These are phyloP conservation scores for Arremon brunneinucha DNA, from an alignment of 2,797 vertebrate genomes.

Conservation along the genomic window DNA sequence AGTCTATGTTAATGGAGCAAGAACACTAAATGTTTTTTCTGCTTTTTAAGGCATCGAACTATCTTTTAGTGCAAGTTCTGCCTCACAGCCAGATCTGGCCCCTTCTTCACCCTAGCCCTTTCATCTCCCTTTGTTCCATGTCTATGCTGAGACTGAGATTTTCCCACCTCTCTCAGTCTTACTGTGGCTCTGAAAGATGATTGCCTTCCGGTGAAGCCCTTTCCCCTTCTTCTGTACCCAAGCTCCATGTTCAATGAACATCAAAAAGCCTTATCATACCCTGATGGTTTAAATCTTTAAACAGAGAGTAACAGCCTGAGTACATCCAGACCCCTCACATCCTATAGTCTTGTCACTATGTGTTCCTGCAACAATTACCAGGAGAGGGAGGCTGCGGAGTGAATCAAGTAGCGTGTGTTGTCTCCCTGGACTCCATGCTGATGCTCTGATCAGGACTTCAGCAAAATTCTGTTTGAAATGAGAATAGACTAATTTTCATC, in stretches of 20 bases:
- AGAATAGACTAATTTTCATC: constrained; percentile 99
- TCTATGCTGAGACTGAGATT: constrained; percentile 83
- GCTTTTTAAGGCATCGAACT: constrained; percentile 74
- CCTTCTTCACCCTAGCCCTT: constrained; percentile 87
- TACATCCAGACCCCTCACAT: constrained; percentile 94
- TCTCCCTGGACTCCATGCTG: constrained; percentile 87
- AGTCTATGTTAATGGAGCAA: constrained; percentile 77
- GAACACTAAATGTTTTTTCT: constrained; percentile 76
- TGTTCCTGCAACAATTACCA: constrained; percentile 92
- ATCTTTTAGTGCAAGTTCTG: constrained; percentile 79
- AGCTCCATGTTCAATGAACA: constrained; percentile 95
- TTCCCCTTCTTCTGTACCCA: constrained; percentile 87
- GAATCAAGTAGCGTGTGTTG: constrained; percentile 85
- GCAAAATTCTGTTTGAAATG: constrained; percentile 99
- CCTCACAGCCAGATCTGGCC: constrained; percentile 91
- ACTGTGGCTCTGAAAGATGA: constrained; percentile 91
- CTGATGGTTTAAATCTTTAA: constrained; percentile 99
- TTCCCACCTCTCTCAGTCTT: constrained; percentile 82
- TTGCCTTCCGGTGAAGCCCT: constrained; percentile 91
- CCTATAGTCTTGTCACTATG: constrained; percentile 91
- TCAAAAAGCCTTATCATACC: constrained; percentile 98
- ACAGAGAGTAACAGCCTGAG: constrained; percentile 98
- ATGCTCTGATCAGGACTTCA: constrained; percentile 96
- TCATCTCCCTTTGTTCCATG: constrained; percentile 93
- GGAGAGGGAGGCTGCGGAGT: constrained; percentile 82